Base-by-base conservation (phyloP, 2,888 invertebrate genomes). In the Monochamus alternatus region DNA sequence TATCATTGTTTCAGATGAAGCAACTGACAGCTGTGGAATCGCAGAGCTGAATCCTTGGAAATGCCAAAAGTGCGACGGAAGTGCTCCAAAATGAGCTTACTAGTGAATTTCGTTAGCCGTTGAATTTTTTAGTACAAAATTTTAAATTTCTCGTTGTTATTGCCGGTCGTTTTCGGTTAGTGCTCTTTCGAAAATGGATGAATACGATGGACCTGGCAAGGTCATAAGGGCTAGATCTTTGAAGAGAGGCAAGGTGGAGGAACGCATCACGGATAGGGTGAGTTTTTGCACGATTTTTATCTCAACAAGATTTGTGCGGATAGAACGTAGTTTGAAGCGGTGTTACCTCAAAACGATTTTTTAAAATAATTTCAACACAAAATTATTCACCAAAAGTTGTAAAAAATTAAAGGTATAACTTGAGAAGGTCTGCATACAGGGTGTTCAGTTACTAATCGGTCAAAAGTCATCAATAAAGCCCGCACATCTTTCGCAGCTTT, bases 231-330 rank as follows among this genome's bases (percentile, higher is more conserved):
- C 95, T 84, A 95, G 95, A 38, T 93, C 93, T 51, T 89, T 95
- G 83, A 95, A 95, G 86, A 92, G 95, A 86, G 95, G 95, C 81
- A 95, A 94, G 88, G 92, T 93, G 87, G 95, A 95, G 86, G 93
- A 94, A 82, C 92, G 94, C 74, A 93, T 95, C 76, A 92, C 93
- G 67, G 94, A 95, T 89, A 91, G 95, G 92, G 95, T 95, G 83
- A 94, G 95, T 93, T 38, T 7, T 38, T 7, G 38, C 2, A 38
- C 0, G 7, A 38, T 38, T 38, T 4, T 38, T 38, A 38, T 38
- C 22, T 22, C 22, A 22, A 22, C 22, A 22, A 22, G 22, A 22
- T 22, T 22, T 22, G 22, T 22, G 22, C 22, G 22, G 22, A 38
- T 38, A 38, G 38, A 7, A 38, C 38, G 7, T 38, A 38, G 38